Evolutionary conservation across 2,797 vertebrate genomes (phyloP), one percentile per base, ranked within the genome.

Genomic region (Gila robusta): DNA sequence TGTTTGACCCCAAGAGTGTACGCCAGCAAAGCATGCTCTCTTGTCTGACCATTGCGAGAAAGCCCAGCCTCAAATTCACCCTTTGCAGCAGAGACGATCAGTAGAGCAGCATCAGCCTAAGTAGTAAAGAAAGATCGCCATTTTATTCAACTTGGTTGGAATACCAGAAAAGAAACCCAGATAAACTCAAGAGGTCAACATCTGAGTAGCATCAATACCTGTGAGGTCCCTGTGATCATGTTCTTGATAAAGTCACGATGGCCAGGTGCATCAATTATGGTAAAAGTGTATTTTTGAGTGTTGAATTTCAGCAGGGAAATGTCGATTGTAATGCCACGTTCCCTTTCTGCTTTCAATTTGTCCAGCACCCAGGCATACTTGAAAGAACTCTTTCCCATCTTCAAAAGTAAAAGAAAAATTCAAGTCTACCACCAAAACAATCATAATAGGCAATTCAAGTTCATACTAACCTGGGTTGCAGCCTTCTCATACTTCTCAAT

Each of bases 191-290:
- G 2, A 26, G 26, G 7, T 56, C 7, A 23, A 17, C n/a, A 59
- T 8, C 26, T 32, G 2, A 28, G 5, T 1, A 23, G 10, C 0
- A 12, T 14, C 0, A 21, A 26, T 87, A 96, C 96, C 95, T 96
- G 96, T 0, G 96, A 96, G 0, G 96, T 96, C n/a, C 96, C 96
- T 0, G 96, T 97, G 39, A 97, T 96, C 96, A 97, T 96, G 90
- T 96, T 97, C 54, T 97, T 97, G 14, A 96, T 96, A 88, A 96
- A 97, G 87, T 96, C 96, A 6, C 96, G 93, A 86, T 96, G 96
- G 0, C 96, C 96, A 0, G 96, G 96, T 4, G 96, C 96, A 35
- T 97, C 96, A 54, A 96, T 97, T 73, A 97, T 94, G 0, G 96
- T 97, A 88, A 97, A 95, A 1, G 89, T 91, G 87, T 92, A 96